These are phyloP conservation scores for Shinisaurus crocodilurus DNA, from an alignment of 2,113 vertebrate genomes.

Conservation along the genomic window DNA sequence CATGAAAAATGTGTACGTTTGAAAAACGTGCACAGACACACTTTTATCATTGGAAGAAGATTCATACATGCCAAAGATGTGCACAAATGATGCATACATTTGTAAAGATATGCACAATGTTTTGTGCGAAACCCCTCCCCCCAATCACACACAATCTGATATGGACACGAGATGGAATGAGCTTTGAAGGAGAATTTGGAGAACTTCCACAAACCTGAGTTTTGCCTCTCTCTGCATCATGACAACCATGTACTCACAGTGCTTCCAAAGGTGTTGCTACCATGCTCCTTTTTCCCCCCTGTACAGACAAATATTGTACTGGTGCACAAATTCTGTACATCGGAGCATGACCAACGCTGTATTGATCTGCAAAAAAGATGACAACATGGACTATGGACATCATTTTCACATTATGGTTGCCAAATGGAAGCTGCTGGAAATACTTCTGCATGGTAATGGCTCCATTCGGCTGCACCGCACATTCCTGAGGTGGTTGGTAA, in stretches of 20 bases:
- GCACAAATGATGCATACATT: too few species aligned
- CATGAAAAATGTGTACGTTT: too few species aligned
- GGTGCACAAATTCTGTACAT: not conserved
- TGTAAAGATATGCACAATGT: too few species aligned
- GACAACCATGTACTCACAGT: not conserved
- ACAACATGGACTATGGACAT: not conserved
- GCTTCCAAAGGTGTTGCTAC: not conserved
- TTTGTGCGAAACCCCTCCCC: too few species aligned
- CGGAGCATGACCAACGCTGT: not conserved
- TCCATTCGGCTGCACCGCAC: not conserved
- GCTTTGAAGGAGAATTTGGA: too few species aligned
- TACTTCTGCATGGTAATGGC: not conserved
- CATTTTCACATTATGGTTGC: not conserved
- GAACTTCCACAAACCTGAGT: too few species aligned
- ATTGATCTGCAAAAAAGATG: not conserved
- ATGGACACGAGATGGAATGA: too few species aligned
- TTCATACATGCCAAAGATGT: too few species aligned
- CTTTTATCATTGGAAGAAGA: too few species aligned
- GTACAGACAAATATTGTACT: not conserved
- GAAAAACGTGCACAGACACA: too few species aligned
- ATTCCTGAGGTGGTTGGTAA: not conserved
- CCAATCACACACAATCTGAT: too few species aligned
- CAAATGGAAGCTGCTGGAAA: not conserved
- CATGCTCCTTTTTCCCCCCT: not conserved
- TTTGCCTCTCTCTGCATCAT: not conserved